Evolutionary conservation across 1,140 invertebrate species (phyloP).

Genomic region (Megalonaias nervosa): DNA sequence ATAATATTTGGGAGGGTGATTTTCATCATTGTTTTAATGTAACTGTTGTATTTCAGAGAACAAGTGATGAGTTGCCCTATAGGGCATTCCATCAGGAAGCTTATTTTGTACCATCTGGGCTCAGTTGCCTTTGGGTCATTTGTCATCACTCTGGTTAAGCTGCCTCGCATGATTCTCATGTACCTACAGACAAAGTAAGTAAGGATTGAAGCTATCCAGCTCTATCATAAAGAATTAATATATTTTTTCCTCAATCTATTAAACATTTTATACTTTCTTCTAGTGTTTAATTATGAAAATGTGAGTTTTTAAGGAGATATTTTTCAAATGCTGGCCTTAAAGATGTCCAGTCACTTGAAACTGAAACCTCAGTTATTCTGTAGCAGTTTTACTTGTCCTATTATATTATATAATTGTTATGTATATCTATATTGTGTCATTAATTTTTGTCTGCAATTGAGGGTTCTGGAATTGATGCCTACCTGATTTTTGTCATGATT

Average conservation of each 20-base stretch:
- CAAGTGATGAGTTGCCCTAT: conserved; percentile 19
- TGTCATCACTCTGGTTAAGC: conserved; percentile 91
- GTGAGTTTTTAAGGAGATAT: not conserved
- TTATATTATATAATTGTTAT: not conserved
- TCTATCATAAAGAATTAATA: too few species aligned
- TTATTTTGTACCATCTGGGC: conserved; percentile 90
- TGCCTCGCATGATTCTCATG: conserved; percentile 88
- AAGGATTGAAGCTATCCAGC: not conserved
- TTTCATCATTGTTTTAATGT: too few species aligned
- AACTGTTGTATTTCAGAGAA: not conserved
- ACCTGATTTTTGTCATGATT: too few species aligned
- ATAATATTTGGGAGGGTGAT: too few species aligned
- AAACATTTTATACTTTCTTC: not conserved
- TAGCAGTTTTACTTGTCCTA: not conserved
- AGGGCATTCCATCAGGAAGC: conserved; percentile 74
- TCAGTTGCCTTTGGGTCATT: conserved; percentile 93
- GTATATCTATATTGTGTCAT: too few species aligned
- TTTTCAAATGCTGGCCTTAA: too few species aligned
- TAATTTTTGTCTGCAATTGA: too few species aligned
- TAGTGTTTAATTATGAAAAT: not conserved
- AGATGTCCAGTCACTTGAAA: not conserved
- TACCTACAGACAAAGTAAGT: conserved; percentile 89
- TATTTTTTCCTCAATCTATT: too few species aligned
- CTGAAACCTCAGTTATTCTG: not conserved
- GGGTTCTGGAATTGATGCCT: too few species aligned